Percentiles rank a stretch among this genome's conserved stretches.
Conservation (phyloP, 2,888 invertebrate species). For the Kuschelorhynchus macadamiae region DNA sequence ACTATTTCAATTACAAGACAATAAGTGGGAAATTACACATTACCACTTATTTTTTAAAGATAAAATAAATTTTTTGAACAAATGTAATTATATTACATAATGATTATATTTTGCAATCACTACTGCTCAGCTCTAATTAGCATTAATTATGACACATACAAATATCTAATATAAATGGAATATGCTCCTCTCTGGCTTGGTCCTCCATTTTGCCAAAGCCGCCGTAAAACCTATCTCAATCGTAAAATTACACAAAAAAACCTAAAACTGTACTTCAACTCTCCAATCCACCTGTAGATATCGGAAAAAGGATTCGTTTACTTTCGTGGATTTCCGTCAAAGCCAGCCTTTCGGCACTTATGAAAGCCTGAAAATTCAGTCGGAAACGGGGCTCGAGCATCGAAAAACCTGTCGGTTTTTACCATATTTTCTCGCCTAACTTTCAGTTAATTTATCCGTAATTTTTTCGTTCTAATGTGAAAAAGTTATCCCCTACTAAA, state of each 20-base stretch:
- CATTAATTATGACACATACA: too few species aligned
- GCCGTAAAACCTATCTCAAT: too few species aligned
- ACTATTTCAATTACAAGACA: too few species aligned
- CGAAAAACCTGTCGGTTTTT: conserved; percentile 30
- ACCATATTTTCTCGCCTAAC: conserved; percentile 35
- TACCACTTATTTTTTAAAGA: too few species aligned
- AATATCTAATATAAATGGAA: too few species aligned
- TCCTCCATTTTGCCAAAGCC: too few species aligned
- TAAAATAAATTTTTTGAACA: too few species aligned
- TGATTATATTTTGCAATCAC: too few species aligned
- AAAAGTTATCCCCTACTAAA: not conserved
- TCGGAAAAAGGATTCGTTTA: conserved; percentile 53
- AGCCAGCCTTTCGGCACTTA: conserved; percentile 46
- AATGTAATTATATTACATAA: too few species aligned
- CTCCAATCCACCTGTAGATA: conserved; percentile 57
- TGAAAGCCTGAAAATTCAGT: conserved; percentile 53
- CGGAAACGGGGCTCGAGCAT: conserved; percentile 53
- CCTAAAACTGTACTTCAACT: not conserved
- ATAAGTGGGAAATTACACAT: too few species aligned
- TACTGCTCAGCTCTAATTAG: too few species aligned
- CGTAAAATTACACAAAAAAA: conserved; percentile 5
- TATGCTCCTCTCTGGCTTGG: too few species aligned
- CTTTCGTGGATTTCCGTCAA: conserved; percentile 46
- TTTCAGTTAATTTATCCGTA: conserved; percentile 30
- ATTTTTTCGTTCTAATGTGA: conserved; percentile 12